Conservation (phyloP, 2,797 vertebrate species). For the Danionella dracula region DNA sequence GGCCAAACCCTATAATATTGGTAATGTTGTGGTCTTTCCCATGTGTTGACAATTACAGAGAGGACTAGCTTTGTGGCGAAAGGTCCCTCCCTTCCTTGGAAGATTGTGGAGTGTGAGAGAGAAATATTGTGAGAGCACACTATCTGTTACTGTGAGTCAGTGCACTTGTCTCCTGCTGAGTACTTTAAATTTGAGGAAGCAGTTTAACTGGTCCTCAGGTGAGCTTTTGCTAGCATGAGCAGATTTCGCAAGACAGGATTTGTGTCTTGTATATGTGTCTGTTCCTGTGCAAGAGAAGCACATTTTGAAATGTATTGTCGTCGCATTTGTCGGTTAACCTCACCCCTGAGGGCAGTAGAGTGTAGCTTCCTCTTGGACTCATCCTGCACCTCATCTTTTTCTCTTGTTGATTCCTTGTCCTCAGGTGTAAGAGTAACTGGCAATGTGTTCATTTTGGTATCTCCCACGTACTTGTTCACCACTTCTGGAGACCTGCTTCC, state of each 20-base stretch:
- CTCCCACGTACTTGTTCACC: background rate
- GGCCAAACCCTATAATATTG: conserved; percentile 57
- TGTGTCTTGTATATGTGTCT: conserved; percentile 28
- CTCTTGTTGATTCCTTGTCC: conserved; percentile 19
- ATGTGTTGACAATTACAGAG: conserved; percentile 70
- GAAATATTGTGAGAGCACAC: conserved; percentile 7
- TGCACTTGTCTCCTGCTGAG: conserved; percentile 45
- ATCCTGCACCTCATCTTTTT: conserved; percentile 3
- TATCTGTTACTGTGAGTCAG: conserved; percentile 48
- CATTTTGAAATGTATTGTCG: conserved; percentile 43
- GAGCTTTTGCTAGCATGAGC: conserved; percentile 33
- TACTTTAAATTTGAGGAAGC: conserved; percentile 34
- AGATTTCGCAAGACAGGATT: conserved; percentile 24
- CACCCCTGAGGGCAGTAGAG: conserved; percentile 10
- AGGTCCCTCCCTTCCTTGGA: conserved; percentile 34
- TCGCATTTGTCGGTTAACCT: conserved; percentile 1
- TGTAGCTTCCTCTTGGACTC: background rate
- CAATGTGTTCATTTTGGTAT: background rate
- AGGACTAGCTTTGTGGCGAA: conserved; percentile 61
- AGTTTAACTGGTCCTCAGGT: conserved; percentile 47
- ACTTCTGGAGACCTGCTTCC: too few relatives aligned
- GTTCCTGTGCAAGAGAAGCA: background rate
- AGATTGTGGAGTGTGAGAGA: background rate
- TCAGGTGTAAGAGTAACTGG: conserved; percentile 2
- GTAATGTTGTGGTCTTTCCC: conserved; percentile 63